These are phyloP conservation scores for Drosophila incognita DNA, from an alignment of 2,888 invertebrate genomes.

Conservation along the genomic window DNA sequence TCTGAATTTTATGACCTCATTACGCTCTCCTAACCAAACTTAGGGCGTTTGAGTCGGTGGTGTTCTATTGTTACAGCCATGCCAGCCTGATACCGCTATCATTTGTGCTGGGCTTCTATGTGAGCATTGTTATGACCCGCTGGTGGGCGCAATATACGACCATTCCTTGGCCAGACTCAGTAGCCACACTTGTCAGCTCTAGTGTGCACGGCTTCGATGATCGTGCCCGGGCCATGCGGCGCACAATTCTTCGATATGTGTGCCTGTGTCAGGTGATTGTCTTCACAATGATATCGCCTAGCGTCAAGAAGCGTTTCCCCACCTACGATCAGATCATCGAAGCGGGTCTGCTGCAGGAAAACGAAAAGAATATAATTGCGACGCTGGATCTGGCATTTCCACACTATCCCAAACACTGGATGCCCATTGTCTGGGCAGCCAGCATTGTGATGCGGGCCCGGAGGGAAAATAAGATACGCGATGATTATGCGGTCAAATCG, in stretches of 20 bases:
- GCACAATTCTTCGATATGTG: slow-evolving; percentile 92
- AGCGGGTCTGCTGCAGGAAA: slow-evolving; percentile 91
- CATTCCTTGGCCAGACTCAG: slow-evolving; percentile 94
- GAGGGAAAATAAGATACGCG: slow-evolving; percentile 93
- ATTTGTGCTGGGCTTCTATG: slow-evolving; percentile 97
- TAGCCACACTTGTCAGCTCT: slow-evolving; percentile 92
- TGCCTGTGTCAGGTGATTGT: slow-evolving; percentile 94
- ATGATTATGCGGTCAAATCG: slow-evolving; percentile 96
- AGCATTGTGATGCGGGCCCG: slow-evolving; percentile 94
- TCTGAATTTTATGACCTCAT: accelerated
- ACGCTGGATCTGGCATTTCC: slow-evolving; percentile 92
- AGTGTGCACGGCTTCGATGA: slow-evolving; percentile 93
- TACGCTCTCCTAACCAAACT: slow-evolving; percentile 57
- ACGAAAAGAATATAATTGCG: slow-evolving; percentile 91
- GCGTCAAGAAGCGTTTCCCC: slow-evolving; percentile 95
- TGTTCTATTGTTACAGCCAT: slow-evolving; percentile 92
- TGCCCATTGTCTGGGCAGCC: slow-evolving; percentile 95
- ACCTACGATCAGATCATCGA: slow-evolving; percentile 93
- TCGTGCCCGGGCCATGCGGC: slow-evolving; percentile 91
- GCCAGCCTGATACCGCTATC: slow-evolving; percentile 94
- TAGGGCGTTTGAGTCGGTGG: slow-evolving; percentile 92
- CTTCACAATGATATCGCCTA: slow-evolving; percentile 92
- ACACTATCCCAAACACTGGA: slow-evolving; percentile 93
- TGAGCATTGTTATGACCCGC: slow-evolving; percentile 94
- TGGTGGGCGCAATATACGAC: slow-evolving; percentile 95